These are phyloP conservation scores for Diplodus sargus DNA, from an alignment of 2,797 vertebrate genomes.

Conservation along the genomic window DNA sequence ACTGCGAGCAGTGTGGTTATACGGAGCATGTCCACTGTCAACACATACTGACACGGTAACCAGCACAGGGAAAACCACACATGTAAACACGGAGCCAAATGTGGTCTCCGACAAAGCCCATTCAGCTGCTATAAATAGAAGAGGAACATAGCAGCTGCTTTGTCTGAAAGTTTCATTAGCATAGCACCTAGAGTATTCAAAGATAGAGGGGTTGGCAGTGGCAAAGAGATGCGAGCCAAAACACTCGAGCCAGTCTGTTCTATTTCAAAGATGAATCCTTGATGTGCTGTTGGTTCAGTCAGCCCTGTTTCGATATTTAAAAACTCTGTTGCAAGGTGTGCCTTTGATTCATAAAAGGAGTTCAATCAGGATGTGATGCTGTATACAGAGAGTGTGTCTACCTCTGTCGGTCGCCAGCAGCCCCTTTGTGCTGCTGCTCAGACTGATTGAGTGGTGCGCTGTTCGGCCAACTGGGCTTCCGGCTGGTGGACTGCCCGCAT, in stretches of 20 bases:
- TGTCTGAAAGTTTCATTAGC: conserved; percentile 68
- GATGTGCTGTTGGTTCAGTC: conserved; percentile 40
- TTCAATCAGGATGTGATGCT: conserved; percentile 48
- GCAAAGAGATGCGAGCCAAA: conserved; percentile 32
- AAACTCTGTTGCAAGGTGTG: conserved; percentile 36
- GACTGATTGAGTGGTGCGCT: conserved; percentile 70
- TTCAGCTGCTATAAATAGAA: conserved; percentile 59
- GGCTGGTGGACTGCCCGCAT: conserved; percentile 69
- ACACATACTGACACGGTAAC: conserved; percentile 54
- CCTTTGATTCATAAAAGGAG: conserved; percentile 45
- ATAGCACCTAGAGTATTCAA: conserved; percentile 54
- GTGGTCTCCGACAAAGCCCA: conserved; percentile 63
- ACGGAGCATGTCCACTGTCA: conserved; percentile 54
- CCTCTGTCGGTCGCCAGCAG: conserved; percentile 62
- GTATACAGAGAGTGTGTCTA: conserved; percentile 49
- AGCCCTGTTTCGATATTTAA: conserved; percentile 42
- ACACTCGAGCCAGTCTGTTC: not conserved
- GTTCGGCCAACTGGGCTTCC: conserved; percentile 71
- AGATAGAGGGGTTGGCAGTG: conserved; percentile 45
- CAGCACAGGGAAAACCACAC: conserved; percentile 52
- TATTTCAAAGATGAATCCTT: conserved; percentile 40
- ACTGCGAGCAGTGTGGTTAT: conserved; percentile 36
- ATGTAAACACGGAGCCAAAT: conserved; percentile 32
- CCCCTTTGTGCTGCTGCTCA: conserved; percentile 61
- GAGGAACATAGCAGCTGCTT: conserved; percentile 52